Conservation (phyloP, 2,113 vertebrate genomes). For the Peromyscus leucopus region DNA sequence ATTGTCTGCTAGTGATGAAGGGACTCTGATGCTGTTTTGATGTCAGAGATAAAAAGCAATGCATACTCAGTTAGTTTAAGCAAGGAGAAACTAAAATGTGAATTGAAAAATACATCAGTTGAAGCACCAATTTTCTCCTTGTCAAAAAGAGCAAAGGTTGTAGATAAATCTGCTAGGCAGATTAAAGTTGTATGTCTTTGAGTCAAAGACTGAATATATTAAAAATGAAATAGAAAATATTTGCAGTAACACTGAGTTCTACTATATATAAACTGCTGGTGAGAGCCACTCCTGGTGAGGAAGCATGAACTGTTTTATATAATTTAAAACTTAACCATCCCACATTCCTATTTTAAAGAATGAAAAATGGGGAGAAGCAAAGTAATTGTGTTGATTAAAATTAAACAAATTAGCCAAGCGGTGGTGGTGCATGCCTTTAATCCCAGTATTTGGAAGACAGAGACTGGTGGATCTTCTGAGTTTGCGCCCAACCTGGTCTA, state of each 20-base stretch:
- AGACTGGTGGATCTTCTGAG: no score
- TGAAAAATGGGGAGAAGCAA: background rate
- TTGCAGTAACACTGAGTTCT: background rate
- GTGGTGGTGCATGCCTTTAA: no score
- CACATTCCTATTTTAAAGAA: background rate
- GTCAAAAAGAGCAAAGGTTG: background rate
- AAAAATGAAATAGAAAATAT: background rate
- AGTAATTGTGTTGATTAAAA: constrained; percentile 17
- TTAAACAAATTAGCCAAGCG: background rate
- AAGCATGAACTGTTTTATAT: background rate
- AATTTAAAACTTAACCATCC: background rate
- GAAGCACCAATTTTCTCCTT: background rate
- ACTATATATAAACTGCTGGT: background rate
- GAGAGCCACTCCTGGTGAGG: background rate
- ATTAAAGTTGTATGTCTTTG: constrained; percentile 34
- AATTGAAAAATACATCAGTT: background rate
- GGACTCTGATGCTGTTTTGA: background rate
- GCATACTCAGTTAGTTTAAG: background rate
- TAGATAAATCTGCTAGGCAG: background rate
- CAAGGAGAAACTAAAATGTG: background rate
- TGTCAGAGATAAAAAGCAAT: background rate
- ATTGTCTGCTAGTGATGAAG: background rate
- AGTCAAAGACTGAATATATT: background rate
- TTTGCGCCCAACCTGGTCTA: no score
- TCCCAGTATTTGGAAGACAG: no score